Base-by-base conservation (phyloP, 2,113 vertebrate genomes). In the Hoplias malabaricus region DNA sequence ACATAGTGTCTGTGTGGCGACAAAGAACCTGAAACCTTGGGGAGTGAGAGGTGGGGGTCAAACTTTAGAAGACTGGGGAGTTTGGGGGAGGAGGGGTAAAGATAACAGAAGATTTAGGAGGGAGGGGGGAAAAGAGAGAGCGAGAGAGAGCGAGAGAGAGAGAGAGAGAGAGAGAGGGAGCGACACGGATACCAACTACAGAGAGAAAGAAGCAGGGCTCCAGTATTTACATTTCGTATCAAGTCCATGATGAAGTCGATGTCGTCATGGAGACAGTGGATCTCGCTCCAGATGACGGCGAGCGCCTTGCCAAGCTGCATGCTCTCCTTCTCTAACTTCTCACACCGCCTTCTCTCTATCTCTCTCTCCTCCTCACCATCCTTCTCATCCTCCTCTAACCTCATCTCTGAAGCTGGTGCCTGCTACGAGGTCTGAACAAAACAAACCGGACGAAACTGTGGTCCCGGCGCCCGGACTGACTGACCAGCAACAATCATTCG, bases 401-500 rank as follows among this genome's bases (percentile, higher is more conserved):
- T 69, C 73, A 79, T 77, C 59, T 23, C 34, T 9, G 16, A 7
- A 46, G 16, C 40, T 27, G 75, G 33, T 63, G 68, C 77, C 82
- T 59, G 63, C 84, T 82, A 82, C 77, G n/a, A 33, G 59, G 78
- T 79, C 65, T 81, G 85, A 87, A 88, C 81, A 74, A 79, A 83
- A 87, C 86, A 13, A 81, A 84, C 80, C n/a, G 36, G 66, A 59
- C 50, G 53, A 16, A 73, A 69, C 57, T 65, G 77, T 4, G 69
- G 67, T 73, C 78, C 73, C 38, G 69, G 84, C 73, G 61, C 62
- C 67, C 8, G 40, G 72, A 70, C 21, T 53, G 38, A 56, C 59
- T 31, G 11, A 73, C 25, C 54, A 34, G 14, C 11, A 29, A n/a
- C 34, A 36, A 62, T 50, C 72, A 46, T 66, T 34, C 16, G 36